Conservation (phyloP, 2,888 invertebrate genomes). For the Drosophila nr. perissopoda region DNA sequence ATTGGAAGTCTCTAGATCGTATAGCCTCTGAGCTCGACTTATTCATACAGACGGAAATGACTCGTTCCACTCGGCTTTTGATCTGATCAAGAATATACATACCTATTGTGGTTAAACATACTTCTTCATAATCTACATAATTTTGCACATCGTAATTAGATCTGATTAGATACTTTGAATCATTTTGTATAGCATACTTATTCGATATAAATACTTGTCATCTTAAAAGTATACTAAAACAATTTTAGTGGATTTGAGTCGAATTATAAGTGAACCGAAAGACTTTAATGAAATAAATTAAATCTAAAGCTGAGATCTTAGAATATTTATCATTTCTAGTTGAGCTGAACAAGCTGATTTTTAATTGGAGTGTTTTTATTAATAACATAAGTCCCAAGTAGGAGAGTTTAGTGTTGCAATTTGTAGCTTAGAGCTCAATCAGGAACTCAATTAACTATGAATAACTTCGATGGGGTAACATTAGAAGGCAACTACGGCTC, state of each 20-base stretch:
- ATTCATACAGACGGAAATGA: not conserved
- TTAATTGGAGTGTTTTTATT: not conserved
- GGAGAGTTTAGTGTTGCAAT: not conserved
- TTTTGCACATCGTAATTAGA: not conserved
- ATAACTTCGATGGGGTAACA: not conserved
- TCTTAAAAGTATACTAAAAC: constrained; percentile 26
- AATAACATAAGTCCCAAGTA: not conserved
- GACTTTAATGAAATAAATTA: not conserved
- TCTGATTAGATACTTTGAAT: not conserved
- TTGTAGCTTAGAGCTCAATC: not conserved
- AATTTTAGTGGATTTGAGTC: not conserved
- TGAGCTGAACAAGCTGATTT: not conserved
- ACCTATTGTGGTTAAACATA: not conserved
- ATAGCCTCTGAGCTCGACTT: not conserved
- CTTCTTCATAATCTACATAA: too few species aligned
- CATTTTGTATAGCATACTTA: constrained; percentile 25
- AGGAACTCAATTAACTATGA: not conserved
- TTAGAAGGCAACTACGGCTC: not conserved
- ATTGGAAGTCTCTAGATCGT: not conserved
- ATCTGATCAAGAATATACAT: not conserved
- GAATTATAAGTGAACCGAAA: not conserved
- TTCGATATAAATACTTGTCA: not conserved
- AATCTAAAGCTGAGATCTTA: not conserved
- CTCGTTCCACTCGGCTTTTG: not conserved
- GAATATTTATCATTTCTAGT: not conserved